These are phyloP conservation scores for Lithobates sylvaticus DNA, from an alignment of 2,797 vertebrate species.

Conservation along the genomic window DNA sequence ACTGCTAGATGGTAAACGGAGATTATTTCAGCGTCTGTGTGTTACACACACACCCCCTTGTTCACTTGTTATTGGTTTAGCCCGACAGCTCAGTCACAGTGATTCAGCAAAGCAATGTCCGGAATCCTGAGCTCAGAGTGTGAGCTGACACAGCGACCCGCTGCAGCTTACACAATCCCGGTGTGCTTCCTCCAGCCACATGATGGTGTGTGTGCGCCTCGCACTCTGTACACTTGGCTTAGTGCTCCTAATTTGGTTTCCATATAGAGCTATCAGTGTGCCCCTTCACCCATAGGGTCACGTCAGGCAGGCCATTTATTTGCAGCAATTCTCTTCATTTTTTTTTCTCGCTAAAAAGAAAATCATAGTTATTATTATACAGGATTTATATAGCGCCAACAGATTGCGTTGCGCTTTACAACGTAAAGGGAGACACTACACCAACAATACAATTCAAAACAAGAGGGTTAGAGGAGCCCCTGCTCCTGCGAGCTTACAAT, in stretches of 20 bases:
- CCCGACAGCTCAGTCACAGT: slow-evolving; percentile 35
- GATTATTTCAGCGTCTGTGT: not conserved
- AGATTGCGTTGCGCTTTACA: too few species aligned
- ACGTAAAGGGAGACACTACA: too few species aligned
- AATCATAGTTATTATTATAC: too few species aligned
- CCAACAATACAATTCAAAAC: too few species aligned
- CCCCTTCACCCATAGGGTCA: not conserved
- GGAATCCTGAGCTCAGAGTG: not conserved
- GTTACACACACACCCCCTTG: not conserved
- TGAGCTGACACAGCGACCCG: not conserved
- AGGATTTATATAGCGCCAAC: too few species aligned
- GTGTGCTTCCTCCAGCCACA: not conserved
- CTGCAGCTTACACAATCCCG: not conserved
- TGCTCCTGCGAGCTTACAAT: too few species aligned
- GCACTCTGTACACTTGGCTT: not conserved
- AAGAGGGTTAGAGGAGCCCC: too few species aligned
- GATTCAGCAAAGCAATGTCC: slow-evolving; percentile 48
- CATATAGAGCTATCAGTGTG: not conserved
- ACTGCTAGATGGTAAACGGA: not conserved
- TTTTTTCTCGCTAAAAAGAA: too few species aligned
- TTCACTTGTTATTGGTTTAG: not conserved
- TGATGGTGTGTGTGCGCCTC: not conserved
- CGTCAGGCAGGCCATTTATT: too few species aligned
- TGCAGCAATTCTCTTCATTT: too few species aligned
- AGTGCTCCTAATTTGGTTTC: not conserved